These are phyloP conservation scores for Columba janthina DNA, from an alignment of 2,113 vertebrate species.

Conservation along the genomic window DNA sequence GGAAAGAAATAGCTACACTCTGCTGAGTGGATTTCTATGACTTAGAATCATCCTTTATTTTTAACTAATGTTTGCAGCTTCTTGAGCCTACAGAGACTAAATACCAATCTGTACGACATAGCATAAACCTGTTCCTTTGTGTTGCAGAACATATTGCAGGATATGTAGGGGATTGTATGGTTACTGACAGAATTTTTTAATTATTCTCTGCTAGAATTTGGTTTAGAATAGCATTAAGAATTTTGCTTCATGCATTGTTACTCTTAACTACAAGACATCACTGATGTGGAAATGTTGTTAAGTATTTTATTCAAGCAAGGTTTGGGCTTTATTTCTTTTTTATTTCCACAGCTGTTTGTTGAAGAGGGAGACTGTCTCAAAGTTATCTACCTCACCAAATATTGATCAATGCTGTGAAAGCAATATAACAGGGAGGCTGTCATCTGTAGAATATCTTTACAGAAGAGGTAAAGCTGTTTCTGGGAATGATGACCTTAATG, in stretches of 20 bases:
- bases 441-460: slow-evolving; percentile 75
- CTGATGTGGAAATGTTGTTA: not conserved
- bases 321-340: not conserved
- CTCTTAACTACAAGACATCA: not conserved
- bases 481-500: not conserved
- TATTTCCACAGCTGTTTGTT: slow-evolving; percentile 77
- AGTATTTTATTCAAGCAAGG: not conserved
- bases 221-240: not conserved
- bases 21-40: not conserved
- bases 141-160: not conserved
- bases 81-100: not conserved
- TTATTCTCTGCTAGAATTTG: not conserved
- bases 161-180: not conserved
- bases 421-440: slow-evolving; percentile 58
- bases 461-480: slow-evolving; percentile 13
- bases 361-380: slow-evolving; percentile 75
- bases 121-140: not conserved
- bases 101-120: not conserved
- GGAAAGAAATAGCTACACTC: not conserved
- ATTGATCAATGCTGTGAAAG: slow-evolving; percentile 9
- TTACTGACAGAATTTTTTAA: not conserved
- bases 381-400: slow-evolving; percentile 70
- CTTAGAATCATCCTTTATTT: not conserved
- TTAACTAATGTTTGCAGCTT: not conserved
- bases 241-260: not conserved